Evolutionary conservation across 2,888 invertebrate species (phyloP), one percentile per base, ranked within the genome.

Genomic region (Gordius sp.): DNA sequence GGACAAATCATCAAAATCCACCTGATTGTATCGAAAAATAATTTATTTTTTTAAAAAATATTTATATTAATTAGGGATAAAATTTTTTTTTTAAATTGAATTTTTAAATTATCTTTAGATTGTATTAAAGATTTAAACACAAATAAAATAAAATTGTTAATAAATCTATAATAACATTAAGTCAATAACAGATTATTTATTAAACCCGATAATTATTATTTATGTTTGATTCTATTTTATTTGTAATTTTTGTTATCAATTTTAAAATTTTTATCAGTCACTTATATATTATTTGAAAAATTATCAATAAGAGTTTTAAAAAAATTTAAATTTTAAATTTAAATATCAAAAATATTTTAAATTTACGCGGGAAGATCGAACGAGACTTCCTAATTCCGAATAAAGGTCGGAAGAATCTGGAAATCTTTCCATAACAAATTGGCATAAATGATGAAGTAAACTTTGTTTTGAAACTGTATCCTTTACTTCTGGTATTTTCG

Each of bases 391-490:
- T 18, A 75, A 68, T 61, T 75, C 97, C 56, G 89, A 89, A 71
- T 97, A 93, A 62, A 97, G 78, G 74, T 97, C 93, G 20, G 84
- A 81, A 23, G 84, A 83, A 63, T 89, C 87, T 1, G 85, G 81
- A 70, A 82, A 86, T 69, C 87, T 82, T 66, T 93, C 89, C 74
- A 89, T 81, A 60, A 99, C 86, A 76, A 91, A 85, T 69, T 84
- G 82, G 68, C 91, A 91, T 62, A 97, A 76, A 70, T 99, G 97
- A 71, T 93, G 87, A 60, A 97, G 75, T 60, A 97, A 73, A 2
- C 93, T 87, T 72, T 99, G 91, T 70, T 97, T 99, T 70, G 97
- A 87, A 41, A 97, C 89, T 0, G 93, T 93, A 71, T 93, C 93
- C 72, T 93, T 89, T 47, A 99, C 87, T 74, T 99, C 87, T 63